Evolutionary conservation across 1,140 invertebrate genomes (phyloP), one percentile per base, ranked within the genome.

Genomic region (Manduca sexta): DNA sequence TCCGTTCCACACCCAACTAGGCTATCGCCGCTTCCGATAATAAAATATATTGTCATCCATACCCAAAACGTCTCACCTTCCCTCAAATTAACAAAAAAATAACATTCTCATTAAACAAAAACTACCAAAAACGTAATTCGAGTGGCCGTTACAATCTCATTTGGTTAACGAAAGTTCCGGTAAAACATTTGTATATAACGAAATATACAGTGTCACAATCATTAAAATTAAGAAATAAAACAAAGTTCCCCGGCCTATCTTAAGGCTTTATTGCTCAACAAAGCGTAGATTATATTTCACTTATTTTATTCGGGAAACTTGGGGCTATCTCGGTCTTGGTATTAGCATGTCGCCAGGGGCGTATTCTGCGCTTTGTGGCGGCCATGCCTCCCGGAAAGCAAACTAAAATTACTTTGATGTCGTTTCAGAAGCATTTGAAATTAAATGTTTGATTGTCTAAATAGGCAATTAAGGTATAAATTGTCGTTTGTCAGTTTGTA

Each of bases 261-360:
- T 37, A 3, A 7, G 52, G 33, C 29, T 62, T 60, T 49, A 52
- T 37, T 31, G 37, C 38, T 21, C 18, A 49, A 49, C 39, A 50
- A 56, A 52, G 49, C 50, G 53, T 45, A 49, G 41, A 59, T 56
- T 35, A 42, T 52, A 64, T 64, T 60, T 64, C 50, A 56, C 48
- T 45, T 49, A 59, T 59, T 60, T 55, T 49, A 52, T 56, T 48
- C 51, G 41, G 14, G 29, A 35, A 58, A 61, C 16, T 53, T 57
- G 21, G 40, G 29, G 35, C 15, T 42, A 50, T 48, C 39, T 44
- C 26, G 3, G 15, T 40, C 17, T 12, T 40, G n/a, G 39, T 50
- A 60, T 53, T 60, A 54, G 48, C 48, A 51, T 61, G 49, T 38
- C 3, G 5, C 2, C 26, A 43, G 41, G 5, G 41, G 10, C 10